phyloP scores from a whole-genome alignment of 2,797 vertebrate genomes.

The Enteromius radiatus region DNA sequence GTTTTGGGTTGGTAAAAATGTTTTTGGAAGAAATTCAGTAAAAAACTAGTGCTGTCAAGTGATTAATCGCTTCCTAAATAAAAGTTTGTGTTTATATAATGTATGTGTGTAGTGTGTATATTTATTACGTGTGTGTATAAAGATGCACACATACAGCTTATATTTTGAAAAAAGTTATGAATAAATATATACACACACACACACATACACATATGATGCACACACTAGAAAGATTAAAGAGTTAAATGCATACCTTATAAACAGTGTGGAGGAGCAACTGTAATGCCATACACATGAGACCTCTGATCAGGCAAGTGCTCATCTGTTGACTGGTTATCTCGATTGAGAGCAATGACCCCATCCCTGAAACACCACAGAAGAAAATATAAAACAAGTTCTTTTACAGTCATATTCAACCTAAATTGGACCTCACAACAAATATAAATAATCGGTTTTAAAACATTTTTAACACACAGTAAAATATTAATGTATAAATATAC shows the following conservation, averaged over 20 bases:
- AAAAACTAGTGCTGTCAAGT: neutral
- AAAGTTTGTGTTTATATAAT: too few species aligned
- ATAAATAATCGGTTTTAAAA: neutral
- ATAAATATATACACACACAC: neutral
- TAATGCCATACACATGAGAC: conserved; percentile 95
- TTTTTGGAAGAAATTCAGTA: neutral
- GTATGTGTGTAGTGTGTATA: too few species aligned
- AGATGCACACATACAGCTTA: too few species aligned
- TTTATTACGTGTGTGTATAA: too few species aligned
- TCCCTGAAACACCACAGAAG: conserved; percentile 77
- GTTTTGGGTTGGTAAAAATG: neutral
- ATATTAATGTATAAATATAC: neutral
- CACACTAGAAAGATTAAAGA: neutral
- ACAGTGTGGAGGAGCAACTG: conserved; percentile 88
- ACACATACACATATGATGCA: too few species aligned
- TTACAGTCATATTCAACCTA: neutral
- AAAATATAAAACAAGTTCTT: neutral
- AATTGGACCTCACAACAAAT: neutral
- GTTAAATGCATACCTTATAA: conserved; percentile 80
- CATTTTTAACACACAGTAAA: neutral
- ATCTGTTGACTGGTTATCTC: conserved; percentile 84
- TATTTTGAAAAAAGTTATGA: too few species aligned
- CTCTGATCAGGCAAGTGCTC: conserved; percentile 95
- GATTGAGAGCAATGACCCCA: conserved; percentile 87
- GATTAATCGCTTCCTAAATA: too few species aligned